Base-by-base conservation (phyloP, 2,113 vertebrate genomes). In the Aldabrachelys gigantea region DNA sequence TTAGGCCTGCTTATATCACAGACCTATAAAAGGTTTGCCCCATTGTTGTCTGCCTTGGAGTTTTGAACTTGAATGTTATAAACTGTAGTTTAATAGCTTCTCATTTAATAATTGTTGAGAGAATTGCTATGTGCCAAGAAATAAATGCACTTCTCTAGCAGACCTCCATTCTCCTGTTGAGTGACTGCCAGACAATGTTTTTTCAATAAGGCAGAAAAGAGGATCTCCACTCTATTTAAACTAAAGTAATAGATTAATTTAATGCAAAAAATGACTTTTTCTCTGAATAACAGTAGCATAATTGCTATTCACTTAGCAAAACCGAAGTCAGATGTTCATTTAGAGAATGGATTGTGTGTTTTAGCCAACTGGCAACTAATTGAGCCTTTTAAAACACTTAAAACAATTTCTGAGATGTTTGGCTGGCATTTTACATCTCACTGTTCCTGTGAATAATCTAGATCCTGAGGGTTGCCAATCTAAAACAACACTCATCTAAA, bases 81-180 rank as follows among this genome's bases (percentile, higher is more conserved):
- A 87, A 89, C 85, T 93, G n/a, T 82, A 95, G 82, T 88, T 95
- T 91, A 96, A 80, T 87, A 96, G 94, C 86, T 92, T 92, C 93
- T 35, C 19, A 59, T 93, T 79, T 82, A 88, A 86, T 90, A n/a
- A 24, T 80, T 82, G 47, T 91, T 52, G 80, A 96, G 95, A 96
- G 85, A 90, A 95, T 95, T 88, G 90, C 56, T 95, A 59, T 95
- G 54, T 85, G 82, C 8, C 2, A 49, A 80, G 76, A 76, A 84
- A 80, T 85, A 91, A 96, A 85, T 82, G 72, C 72, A 65, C 85
- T 83, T 89, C 52, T 47, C 78, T 62, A 82, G 65, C 89, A 69
- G 85, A 90, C 89, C 92, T 95, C 17, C 41, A 75, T 94, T 80
- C 47, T 94, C 47, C 44, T 50, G 54, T 29, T 72, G 69, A 21